Base-by-base conservation (phyloP, 2,888 invertebrate species). In the Cistogaster globosa region DNA sequence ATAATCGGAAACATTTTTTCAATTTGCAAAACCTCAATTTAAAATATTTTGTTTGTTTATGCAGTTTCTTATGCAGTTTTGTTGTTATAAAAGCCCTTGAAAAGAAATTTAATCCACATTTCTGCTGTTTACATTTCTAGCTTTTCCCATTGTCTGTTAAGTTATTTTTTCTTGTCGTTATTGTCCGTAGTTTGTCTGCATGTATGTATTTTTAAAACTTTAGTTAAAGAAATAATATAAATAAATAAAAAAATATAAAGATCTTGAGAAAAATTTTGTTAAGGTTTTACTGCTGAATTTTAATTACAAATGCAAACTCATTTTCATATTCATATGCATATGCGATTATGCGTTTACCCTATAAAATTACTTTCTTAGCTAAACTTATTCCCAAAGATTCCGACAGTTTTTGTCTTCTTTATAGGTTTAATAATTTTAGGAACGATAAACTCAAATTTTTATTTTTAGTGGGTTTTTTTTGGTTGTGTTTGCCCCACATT, bases 61-160 rank as follows among this genome's bases (percentile, higher is more conserved):
- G 77, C 36, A 57, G 20, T 22, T 51, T 51, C 38, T 20, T 67
- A n/a, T 51, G 38, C 6, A 45, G 36, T 68, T 42, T 68, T 51
- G 18, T 57, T 76, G 36, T 8, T 51, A 48, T 68, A 51, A 12
- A 38, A 69, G 83, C 75, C 84, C 84, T 84, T 84, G 84, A 84
- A 84, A 79, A 84, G 79, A 79, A 84, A 84, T 79, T 84, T 63
- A 71, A 84, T 80, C 80, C 75, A 79, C 75, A 71, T 84, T 84
- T 79, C 67, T 62, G 51, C 57, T 84, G 67, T 83, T 72, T 72
- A 83, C 72, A 68, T 74, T 75, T 68, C 67, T 22, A 51, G 58
- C 48, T 65, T 42, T 72, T 72, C 65, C 57, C 58, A 58, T 80
- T 72, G 65, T 67, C 79, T 72, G 26, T 51, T 51, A n/a, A n/a